Percentiles rank a stretch among this genome's conserved stretches.
Evolutionary conservation across 2,797 vertebrate species (phyloP).

Genomic region (Hydrolagus colliei): DNA sequence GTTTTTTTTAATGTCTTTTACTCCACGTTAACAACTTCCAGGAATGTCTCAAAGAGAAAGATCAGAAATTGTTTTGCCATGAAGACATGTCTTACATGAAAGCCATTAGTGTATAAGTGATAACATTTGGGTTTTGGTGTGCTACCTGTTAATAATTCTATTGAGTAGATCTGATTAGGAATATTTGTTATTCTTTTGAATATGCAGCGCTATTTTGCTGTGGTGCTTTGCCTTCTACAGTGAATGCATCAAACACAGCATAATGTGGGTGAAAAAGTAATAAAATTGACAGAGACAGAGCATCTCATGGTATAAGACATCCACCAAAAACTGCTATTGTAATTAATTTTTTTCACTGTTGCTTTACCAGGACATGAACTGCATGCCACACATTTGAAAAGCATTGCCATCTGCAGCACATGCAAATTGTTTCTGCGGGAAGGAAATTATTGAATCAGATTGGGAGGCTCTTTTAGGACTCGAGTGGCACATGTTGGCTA

Average conservation of each 20-base stretch:
- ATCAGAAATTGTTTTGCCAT: no score
- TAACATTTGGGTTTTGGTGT: no score
- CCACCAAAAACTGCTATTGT: neutral
- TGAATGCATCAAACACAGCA: neutral
- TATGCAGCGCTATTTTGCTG: neutral
- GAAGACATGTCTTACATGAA: no score
- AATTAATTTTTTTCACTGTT: neutral
- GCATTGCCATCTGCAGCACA: neutral
- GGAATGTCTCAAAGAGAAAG: no score
- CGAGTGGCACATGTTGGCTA: neutral
- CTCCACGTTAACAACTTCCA: no score
- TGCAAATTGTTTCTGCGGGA: neutral
- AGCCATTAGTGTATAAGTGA: no score
- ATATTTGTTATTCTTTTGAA: constrained; percentile 1
- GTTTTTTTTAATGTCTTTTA: no score
- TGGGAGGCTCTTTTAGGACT: neutral
- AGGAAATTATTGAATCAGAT: constrained; percentile 4
- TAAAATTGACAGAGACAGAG: neutral
- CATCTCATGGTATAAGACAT: neutral
- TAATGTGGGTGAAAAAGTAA: neutral
- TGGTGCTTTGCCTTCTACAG: neutral
- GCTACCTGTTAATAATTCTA: no score
- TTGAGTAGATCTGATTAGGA: no score
- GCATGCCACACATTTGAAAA: neutral
- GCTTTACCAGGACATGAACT: neutral